phyloP scores from a whole-genome alignment of 2,888 invertebrate species.

The Eilema caniola region DNA sequence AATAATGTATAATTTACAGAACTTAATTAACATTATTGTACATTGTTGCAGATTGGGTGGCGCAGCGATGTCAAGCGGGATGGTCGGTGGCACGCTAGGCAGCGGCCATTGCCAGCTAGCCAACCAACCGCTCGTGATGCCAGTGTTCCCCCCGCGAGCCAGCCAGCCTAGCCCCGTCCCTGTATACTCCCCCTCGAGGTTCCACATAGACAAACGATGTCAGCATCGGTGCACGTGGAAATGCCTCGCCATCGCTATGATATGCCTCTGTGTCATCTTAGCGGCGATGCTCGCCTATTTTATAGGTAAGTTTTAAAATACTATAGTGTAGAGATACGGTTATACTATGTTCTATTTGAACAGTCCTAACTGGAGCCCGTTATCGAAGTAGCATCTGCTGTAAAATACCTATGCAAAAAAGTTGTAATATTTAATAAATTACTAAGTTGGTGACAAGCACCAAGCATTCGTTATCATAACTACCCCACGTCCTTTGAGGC shows the following conservation, averaged over 20 bases:
- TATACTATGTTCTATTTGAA: background rate
- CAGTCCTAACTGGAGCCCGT: background rate
- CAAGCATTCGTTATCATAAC: background rate
- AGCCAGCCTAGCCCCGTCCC: conserved; percentile 93
- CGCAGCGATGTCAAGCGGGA: conserved; percentile 85
- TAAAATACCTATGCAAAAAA: background rate
- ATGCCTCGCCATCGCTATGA: conserved; percentile 97
- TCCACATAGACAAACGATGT: conserved; percentile 97
- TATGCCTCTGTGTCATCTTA: conserved; percentile 95
- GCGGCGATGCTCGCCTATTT: conserved; percentile 98
- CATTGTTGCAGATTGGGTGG: conserved; percentile 82
- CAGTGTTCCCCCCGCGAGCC: conserved; percentile 94
- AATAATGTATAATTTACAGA: background rate
- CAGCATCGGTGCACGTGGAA: conserved; percentile 98
- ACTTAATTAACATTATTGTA: conserved; percentile 7
- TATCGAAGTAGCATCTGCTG: background rate
- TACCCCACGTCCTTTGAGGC: background rate
- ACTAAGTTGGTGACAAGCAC: background rate
- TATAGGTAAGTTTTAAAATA: conserved; percentile 91
- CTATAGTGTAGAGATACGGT: background rate
- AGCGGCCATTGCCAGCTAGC: conserved; percentile 90
- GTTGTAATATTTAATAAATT: background rate
- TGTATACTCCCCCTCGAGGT: conserved; percentile 95
- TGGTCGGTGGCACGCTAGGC: conserved; percentile 89
- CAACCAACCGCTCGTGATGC: conserved; percentile 94